Base-by-base conservation (phyloP, 2,113 vertebrate genomes). In the Pao palembangensis region DNA sequence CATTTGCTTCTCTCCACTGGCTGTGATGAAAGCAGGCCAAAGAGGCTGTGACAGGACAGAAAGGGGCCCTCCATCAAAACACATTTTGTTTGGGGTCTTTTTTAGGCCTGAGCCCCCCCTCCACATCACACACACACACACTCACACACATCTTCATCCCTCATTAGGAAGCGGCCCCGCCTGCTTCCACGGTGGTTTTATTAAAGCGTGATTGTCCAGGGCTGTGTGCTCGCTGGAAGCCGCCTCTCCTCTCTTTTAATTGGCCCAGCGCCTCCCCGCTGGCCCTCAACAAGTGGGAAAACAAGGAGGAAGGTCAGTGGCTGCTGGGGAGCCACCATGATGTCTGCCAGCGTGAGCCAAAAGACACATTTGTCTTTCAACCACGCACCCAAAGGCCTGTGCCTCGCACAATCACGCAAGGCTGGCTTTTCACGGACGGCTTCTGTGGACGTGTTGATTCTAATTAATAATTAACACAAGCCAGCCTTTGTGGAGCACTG, bases 1-100 rank as follows among this genome's bases (percentile, higher is more conserved):
- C 78, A 86, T 86, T 91, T 89, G 87, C 84, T 90, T 89, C 80
- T 84, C 85, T 90, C 76, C 81, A 84, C 82, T 90, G 85, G 74
- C 71, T 71, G 50, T 79, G 84, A 90, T 91, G 82, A 90, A 88
- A 90, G 88, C 62, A 34, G 87, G 85, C 88, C 86, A 85, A 83
- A 83, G 76, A 76, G 81, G 82, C 80, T 68, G 55, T 74, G 82
- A 82, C 82, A 84, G 87, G 79, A 86, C 80, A 88, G 85, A 87
- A 85, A 86, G 85, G 73, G 88, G 85, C 87, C 89, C 87, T 88
- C 79, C 80, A 86, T 88, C 73, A 84, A 86, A 86, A 88, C 79
- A 68, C 70, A 72, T 90, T 89, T 89, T 89, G 88, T 92, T 90
- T 89, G 87, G 82, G 82, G 83, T 78, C 76, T 85, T 71, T 88